Percentiles rank a stretch among this genome's conserved stretches.
Conservation (phyloP, 2,113 vertebrate genomes). For the Jacana jacana region DNA sequence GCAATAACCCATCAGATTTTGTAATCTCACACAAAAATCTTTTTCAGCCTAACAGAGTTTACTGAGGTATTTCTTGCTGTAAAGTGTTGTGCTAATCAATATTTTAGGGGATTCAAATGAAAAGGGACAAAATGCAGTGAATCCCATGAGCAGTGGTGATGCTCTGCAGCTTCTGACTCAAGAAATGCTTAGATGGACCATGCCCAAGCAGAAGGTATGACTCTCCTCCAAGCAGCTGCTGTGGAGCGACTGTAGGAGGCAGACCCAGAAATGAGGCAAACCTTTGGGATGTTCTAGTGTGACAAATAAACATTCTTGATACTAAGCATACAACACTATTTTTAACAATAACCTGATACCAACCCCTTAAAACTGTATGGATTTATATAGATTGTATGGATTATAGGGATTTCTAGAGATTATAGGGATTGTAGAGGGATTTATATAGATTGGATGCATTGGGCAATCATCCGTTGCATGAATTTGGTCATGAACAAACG, state of each 20-base stretch:
- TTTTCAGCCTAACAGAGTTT: rapidly evolving
- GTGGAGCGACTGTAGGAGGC: not conserved
- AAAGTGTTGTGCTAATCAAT: not conserved
- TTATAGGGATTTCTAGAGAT: too few species aligned
- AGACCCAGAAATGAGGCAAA: not conserved
- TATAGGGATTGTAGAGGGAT: not conserved
- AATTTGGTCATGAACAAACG: not conserved
- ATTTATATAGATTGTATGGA: too few species aligned
- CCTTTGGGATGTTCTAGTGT: not conserved
- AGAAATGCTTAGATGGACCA: not conserved
- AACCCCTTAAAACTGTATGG: not conserved
- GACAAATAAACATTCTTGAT: not conserved
- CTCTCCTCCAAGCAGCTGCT: not conserved
- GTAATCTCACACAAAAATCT: not conserved
- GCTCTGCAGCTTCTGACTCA: not conserved
- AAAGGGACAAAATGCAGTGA: not conserved
- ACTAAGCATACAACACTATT: not conserved
- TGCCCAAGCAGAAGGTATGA: not conserved
- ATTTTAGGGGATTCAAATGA: not conserved
- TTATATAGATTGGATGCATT: too few species aligned
- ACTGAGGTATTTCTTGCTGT: not conserved
- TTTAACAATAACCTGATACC: not conserved
- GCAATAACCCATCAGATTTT: not conserved
- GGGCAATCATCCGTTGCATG: rapidly evolving
- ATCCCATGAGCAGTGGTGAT: not conserved